Evolutionary conservation across 2,113 vertebrate species (phyloP).

Genomic region (Esox niger): DNA sequence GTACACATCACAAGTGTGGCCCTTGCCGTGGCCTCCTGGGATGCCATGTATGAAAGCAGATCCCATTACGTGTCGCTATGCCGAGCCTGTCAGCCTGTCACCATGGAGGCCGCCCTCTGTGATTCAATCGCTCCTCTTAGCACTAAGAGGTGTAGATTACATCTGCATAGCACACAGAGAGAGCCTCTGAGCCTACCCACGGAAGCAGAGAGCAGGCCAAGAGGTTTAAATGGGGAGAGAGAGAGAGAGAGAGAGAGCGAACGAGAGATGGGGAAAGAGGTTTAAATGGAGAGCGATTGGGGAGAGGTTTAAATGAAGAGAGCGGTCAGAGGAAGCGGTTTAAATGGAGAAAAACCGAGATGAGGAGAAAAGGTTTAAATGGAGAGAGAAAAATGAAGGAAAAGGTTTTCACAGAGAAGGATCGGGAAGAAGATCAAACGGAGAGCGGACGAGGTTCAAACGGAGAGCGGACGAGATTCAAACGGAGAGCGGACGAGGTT

Average conservation of each 20-base stretch:
- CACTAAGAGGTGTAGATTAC: slow-evolving; percentile 63
- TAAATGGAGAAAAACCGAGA: too few relatives aligned
- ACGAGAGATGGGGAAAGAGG: too few relatives aligned
- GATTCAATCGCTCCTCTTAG: slow-evolving; percentile 44
- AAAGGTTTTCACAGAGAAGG: too few relatives aligned
- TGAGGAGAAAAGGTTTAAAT: too few relatives aligned
- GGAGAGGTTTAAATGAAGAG: too few relatives aligned
- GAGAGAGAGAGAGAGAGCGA: too few relatives aligned
- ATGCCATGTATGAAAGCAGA: slow-evolving; percentile 58
- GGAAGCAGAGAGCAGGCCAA: background rate
- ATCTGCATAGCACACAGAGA: slow-evolving; percentile 42
- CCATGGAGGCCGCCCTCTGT: slow-evolving; percentile 39
- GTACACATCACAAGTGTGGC: slow-evolving; percentile 18
- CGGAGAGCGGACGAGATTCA: background rate
- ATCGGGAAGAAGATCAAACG: too few relatives aligned
- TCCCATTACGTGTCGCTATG: slow-evolving; percentile 56
- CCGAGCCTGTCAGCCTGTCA: slow-evolving; percentile 58
- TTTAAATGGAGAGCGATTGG: slow-evolving; percentile 1
- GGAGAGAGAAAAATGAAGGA: too few relatives aligned
- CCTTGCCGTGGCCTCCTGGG: slow-evolving; percentile 24
- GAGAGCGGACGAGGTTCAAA: too few relatives aligned
- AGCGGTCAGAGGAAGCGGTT: too few relatives aligned
- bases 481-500: too few relatives aligned
- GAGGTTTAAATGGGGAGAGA: too few relatives aligned
- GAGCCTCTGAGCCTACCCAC: slow-evolving; percentile 44